Conservation (phyloP, 2,113 vertebrate genomes). For the Vombatus ursinus region DNA sequence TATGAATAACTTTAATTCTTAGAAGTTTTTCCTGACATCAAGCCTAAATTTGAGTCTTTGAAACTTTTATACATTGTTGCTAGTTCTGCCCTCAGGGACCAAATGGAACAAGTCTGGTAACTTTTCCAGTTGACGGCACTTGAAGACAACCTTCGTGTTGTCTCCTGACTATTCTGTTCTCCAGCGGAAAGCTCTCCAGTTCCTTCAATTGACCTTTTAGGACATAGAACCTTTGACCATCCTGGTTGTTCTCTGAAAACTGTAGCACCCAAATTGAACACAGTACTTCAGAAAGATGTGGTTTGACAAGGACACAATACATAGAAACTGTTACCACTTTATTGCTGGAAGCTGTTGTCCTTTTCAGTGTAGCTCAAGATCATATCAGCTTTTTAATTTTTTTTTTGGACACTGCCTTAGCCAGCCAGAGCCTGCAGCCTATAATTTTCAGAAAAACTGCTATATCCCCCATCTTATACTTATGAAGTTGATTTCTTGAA, state of each 20-base stretch:
- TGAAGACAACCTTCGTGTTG: no score
- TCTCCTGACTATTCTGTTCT: no score
- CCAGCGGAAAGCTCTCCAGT: background rate
- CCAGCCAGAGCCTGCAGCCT: no score
- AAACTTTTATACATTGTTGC: background rate
- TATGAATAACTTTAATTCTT: background rate
- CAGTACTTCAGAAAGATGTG: background rate
- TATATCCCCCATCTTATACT: background rate
- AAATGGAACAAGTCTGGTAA: background rate
- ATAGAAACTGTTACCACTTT: background rate
- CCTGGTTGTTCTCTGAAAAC: background rate
- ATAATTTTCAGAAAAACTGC: no score
- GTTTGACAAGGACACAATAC: background rate
- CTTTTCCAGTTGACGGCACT: no score
- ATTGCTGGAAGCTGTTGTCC: background rate
- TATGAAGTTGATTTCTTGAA: background rate
- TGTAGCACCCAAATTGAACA: background rate
- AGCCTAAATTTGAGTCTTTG: background rate
- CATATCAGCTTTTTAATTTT: no score
- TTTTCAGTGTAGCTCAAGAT: background rate
- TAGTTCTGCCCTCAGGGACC: background rate
- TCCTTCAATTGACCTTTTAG: background rate
- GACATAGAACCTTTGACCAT: background rate
- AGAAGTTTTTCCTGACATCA: background rate
- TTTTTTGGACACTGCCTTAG: background rate